Conservation (phyloP, 2,113 vertebrate genomes). For the Erythrolamprus reginae region DNA sequence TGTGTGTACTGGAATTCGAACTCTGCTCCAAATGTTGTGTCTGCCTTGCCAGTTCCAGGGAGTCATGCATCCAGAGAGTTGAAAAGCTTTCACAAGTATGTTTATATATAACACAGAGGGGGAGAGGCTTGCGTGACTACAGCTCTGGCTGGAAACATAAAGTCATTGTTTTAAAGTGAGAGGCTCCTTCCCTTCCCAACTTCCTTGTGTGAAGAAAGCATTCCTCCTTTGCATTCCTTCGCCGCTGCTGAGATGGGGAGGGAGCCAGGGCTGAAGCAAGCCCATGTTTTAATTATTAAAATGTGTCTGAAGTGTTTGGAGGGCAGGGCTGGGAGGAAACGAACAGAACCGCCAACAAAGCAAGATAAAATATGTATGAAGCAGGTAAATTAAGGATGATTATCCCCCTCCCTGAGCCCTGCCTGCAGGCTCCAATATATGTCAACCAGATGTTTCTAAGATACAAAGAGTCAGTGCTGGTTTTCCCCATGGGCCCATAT, state of each 20-base stretch:
- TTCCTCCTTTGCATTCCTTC: conserved; percentile 17
- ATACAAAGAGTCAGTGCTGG: conserved; percentile 9
- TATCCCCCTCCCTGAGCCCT: background rate
- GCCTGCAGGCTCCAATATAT: conserved; percentile 8
- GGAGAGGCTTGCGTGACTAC: conserved; percentile 4
- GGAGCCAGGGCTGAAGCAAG: background rate
- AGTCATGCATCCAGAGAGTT: background rate
- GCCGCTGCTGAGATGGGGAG: conserved; percentile 15
- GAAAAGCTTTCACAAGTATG: conserved; percentile 23
- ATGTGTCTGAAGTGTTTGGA: background rate
- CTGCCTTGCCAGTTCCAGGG: background rate
- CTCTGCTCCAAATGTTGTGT: background rate
- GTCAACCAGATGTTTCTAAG: conserved; percentile 23
- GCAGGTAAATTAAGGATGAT: conserved; percentile 25
- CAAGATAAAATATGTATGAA: background rate
- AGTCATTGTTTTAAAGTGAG: conserved; percentile 22
- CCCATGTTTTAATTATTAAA: conserved; percentile 15
- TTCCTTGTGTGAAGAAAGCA: conserved; percentile 20
- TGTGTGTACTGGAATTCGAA: background rate
- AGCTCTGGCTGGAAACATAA: conserved; percentile 27
- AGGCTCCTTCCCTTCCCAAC: conserved; percentile 15
- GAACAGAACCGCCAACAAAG: background rate
- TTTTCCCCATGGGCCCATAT: background rate
- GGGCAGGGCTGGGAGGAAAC: background rate
- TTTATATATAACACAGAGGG: background rate